Evolutionary conservation across 2,888 invertebrate genomes (phyloP).

Genomic region (Orthonychiurus folsomi): DNA sequence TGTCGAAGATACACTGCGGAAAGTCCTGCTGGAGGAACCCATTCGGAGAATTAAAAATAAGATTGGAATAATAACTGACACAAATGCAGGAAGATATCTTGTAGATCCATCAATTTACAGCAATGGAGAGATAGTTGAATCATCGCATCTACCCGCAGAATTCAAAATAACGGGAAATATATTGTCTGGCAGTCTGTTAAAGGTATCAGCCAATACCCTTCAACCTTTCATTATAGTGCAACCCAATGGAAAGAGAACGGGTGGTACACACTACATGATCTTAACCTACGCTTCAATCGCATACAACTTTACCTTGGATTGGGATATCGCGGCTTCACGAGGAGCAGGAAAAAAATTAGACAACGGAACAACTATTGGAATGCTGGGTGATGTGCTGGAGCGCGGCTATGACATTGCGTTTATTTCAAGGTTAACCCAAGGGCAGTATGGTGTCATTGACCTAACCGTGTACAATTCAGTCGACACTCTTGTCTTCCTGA

Average conservation of each 20-base stretch:
- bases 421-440: conserved; percentile 24
- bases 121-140: too few relatives aligned
- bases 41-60: too few relatives aligned
- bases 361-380: conserved; percentile 23
- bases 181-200: conserved; percentile 2
- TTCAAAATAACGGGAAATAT: too few relatives aligned
- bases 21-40: too few relatives aligned
- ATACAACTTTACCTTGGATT: conserved; percentile 26
- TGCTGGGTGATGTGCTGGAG: conserved; percentile 26
- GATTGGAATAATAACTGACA: too few relatives aligned
- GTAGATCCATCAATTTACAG: too few relatives aligned
- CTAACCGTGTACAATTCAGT: conserved; percentile 24
- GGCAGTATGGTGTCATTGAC: conserved; percentile 28
- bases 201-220: conserved; percentile 24
- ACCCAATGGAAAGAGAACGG: conserved; percentile 9
- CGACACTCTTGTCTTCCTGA: conserved; percentile 25
- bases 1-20: too few relatives aligned
- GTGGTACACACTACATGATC: conserved; percentile 30
- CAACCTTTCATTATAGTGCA: conserved; percentile 22
- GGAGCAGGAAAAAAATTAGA: conserved; percentile 21
- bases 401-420: conserved; percentile 26
- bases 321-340: conserved; percentile 22
- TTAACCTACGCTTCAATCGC: conserved; percentile 13
- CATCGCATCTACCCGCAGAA: too few relatives aligned
- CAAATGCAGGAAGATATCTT: too few relatives aligned